Base-by-base conservation (phyloP, 2,113 vertebrate genomes). In the Peucedramus taeniatus region DNA sequence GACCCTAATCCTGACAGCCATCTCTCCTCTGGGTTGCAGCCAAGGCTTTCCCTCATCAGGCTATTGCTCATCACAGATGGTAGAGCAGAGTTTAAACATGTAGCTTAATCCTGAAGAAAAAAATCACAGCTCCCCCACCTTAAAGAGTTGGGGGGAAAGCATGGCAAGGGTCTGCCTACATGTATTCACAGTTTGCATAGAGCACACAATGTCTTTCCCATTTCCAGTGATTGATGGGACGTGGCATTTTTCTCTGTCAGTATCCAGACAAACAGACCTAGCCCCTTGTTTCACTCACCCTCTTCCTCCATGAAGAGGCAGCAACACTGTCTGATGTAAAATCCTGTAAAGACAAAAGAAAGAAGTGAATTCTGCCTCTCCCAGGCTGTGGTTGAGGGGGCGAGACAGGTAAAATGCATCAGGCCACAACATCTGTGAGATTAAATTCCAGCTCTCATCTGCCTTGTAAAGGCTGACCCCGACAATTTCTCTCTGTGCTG, bases 391-490 rank as follows among this genome's bases (percentile, higher is more conserved):
- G 83, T 75, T 90, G 94, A 89, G 93, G 60, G 77, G 51, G 87
- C 4, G 31, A 96, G 92, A 87, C 54, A 94, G 79, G 82, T 96
- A 93, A 95, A 83, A 93, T 71, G 13, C 47, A 93, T 59, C 79
- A 88, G 64, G 54, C 79, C 87, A 90, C 84, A 90, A 57, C 24
- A 86, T 90, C 35, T 86, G 35, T 56, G 56, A 81, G 82, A 88
- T 66, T 45, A 61, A 85, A 87, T 94, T 94, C 74, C 74, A 77
- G 30, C 37, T 72, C 63, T 91, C 47, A 23, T 81, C 63, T 82
- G 31, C 57, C 60, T 68, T 93, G 60, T 47, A 90, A 88, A 45
- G 51, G 28, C 24, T 70, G 72, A 88, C 49, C 60, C 68, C 63
- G 59, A 89, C 17, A 70, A 51, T 83, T 86, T 78, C 64, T 64